Percentiles rank a stretch among this genome's conserved stretches.
Conservation (phyloP, 2,113 vertebrate genomes). For the Pluvianellus socialis region DNA sequence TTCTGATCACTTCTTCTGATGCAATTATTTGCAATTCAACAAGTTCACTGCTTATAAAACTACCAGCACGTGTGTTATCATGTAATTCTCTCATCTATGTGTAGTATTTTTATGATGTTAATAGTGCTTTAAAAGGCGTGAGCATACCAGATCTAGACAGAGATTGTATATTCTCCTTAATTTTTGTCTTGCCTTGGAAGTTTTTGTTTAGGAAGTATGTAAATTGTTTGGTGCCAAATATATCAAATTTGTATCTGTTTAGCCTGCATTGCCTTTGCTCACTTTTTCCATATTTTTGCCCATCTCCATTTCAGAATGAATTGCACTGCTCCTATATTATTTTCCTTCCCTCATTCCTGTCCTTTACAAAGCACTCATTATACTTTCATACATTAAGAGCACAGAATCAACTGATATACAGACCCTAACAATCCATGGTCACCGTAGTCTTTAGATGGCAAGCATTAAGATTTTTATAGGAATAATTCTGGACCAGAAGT, state of each 20-base stretch:
- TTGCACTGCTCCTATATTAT: neutral
- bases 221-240: neutral
- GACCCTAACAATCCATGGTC: rapidly evolving
- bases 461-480: neutral
- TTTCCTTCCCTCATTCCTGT: neutral
- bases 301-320: neutral
- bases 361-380: neutral
- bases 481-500: neutral
- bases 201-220: neutral
- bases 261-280: neutral
- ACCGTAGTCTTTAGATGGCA: neutral
- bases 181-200: neutral
- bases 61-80: neutral
- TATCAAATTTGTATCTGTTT: neutral
- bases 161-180: neutral
- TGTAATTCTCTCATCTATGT: neutral
- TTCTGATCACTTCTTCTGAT: neutral
- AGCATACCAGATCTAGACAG: neutral
- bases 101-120: neutral
- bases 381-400: neutral
- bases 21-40: neutral
- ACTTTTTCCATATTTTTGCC: neutral
- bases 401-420: neutral
- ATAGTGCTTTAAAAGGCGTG: neutral
- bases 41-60: neutral